Base-by-base conservation (phyloP, 2,888 invertebrate genomes). In the Alloplasta piceator region DNA sequence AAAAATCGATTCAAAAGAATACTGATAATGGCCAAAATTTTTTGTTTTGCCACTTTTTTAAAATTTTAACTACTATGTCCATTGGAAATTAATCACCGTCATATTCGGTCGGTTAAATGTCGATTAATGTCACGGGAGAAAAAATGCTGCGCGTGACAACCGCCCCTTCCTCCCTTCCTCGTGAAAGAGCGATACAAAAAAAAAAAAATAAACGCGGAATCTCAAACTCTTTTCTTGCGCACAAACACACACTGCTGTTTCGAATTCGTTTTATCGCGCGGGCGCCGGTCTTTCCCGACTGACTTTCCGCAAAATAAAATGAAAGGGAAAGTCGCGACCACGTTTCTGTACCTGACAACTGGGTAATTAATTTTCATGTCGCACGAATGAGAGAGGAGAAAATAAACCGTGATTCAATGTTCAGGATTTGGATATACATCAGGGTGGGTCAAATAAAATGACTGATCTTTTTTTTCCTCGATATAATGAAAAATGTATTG, bases 351-450 rank as follows among this genome's bases (percentile, higher is more conserved):
- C 85, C 88, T 90, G 90, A 90, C 90, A 90, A 90, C 87, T 84
- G 85, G 88, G 88, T 90, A 90, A 90, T 90, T 90, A 90, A 90
- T 89, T 90, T 90, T 90, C 89, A 88, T 89, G 87, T 86, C 85
- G 85, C 85, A 26, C 41, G 73, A 71, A 26, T 26, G 26, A 58
- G 68, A 84, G 86, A 86, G 86, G 86, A 85, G 88, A 86, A 90
- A 89, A 90, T 88, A 87, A 90, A 89, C 87, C 86, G 84, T 85
- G 85, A 82, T 87, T 87, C 89, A 87, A 88, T 84, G 71, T 78
- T 71, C 68, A 7, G 16, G 14, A 41, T 63, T 1, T 3, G 50
- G 39, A 58, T 58, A 56, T 70, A 60, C 41, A 52, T 26, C n/a
- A n/a, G n/a, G n/a, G n/a, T n/a, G n/a, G n/a, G n/a, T n/a, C n/a